phyloP scores from a whole-genome alignment of 2,888 invertebrate genomes.

The Doris montereyensis region DNA sequence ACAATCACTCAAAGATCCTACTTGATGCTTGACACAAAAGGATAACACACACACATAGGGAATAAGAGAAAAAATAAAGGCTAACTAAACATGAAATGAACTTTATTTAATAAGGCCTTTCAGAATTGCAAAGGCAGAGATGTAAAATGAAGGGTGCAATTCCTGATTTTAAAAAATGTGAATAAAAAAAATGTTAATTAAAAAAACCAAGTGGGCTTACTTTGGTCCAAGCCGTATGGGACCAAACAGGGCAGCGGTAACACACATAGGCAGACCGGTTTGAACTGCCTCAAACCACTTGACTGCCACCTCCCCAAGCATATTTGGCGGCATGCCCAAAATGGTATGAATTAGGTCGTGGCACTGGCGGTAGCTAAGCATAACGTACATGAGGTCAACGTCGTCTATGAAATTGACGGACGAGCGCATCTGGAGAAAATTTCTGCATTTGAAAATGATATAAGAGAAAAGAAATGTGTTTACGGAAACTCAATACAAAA shows the following conservation, averaged over 20 bases:
- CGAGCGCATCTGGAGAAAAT: conserved; percentile 92
- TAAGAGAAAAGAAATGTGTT: neutral
- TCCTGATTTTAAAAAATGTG: neutral
- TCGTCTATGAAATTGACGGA: conserved; percentile 94
- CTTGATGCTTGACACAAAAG: too few relatives aligned
- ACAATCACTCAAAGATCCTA: too few relatives aligned
- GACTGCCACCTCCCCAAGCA: conserved; percentile 85
- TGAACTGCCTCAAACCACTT: conserved; percentile 99
- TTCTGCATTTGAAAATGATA: conserved; percentile 75
- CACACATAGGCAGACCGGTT: conserved; percentile 95
- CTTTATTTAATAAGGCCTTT: too few relatives aligned
- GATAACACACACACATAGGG: too few relatives aligned
- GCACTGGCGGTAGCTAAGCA: conserved; percentile 97
- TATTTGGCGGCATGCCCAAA: conserved; percentile 84
- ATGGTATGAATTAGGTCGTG: conserved; percentile 94
- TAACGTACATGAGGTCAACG: conserved; percentile 91
- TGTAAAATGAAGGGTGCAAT: too few relatives aligned
- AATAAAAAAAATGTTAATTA: neutral
- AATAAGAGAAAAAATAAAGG: too few relatives aligned
- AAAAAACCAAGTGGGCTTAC: conserved; percentile 72
- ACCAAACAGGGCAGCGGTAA: conserved; percentile 93
- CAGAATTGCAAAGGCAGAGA: too few relatives aligned
- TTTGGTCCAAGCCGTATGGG: conserved; percentile 88
- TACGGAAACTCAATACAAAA: neutral
- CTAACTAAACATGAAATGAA: too few relatives aligned